Percentiles rank a stretch among this genome's conserved stretches.
Conservation (phyloP, 1,140 invertebrate species). For the Apis cerana region DNA sequence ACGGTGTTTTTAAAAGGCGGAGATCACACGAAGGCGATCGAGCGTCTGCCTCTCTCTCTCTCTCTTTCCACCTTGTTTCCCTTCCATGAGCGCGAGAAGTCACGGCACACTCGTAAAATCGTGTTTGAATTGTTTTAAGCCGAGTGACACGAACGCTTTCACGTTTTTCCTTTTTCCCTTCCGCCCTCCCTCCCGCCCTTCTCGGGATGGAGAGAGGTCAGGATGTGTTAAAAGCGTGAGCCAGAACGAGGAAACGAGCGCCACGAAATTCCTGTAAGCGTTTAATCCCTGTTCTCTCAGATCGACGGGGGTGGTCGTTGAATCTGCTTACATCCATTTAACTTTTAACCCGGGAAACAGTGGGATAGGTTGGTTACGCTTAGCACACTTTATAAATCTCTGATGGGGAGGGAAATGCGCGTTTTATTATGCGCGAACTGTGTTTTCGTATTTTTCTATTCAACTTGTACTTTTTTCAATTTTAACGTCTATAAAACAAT, state of each 20-base stretch:
- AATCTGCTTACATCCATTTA: conserved; percentile 19
- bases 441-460: no score
- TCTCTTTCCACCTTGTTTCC: background rate
- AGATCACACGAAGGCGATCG: conserved; percentile 23
- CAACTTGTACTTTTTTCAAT: no score
- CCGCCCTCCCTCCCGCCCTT: no score
- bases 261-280: conserved; percentile 22
- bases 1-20: conserved; percentile 19
- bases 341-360: background rate
- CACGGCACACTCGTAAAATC: conserved; percentile 55
- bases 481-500: no score
- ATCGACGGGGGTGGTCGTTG: background rate
- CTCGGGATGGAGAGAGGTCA: background rate
- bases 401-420: background rate
- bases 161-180: background rate
- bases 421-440: no score
- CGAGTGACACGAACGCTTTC: conserved; percentile 45
- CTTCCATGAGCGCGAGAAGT: conserved; percentile 24
- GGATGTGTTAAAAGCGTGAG: conserved; percentile 28
- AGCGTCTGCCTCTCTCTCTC: background rate
- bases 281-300: conserved; percentile 13
- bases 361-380: background rate
- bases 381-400: background rate
- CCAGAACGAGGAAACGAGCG: background rate
- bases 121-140: conserved; percentile 58